Evolutionary conservation across 2,113 vertebrate genomes (phyloP).

Genomic region (Sinocyclocheilus anshuiensis): DNA sequence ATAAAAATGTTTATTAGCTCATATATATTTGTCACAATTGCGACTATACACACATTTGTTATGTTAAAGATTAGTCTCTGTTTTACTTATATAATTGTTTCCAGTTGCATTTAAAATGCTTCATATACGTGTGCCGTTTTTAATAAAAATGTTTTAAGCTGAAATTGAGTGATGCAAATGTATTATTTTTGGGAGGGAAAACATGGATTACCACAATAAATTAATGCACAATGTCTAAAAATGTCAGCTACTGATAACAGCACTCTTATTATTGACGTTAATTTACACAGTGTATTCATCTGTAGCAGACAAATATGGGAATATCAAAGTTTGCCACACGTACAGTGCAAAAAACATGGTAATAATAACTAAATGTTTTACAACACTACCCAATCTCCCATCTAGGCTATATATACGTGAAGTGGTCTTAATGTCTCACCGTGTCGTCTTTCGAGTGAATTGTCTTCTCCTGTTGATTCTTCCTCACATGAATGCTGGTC

Average conservation of each 20-base stretch:
- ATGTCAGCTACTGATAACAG: neutral
- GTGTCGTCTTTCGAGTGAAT: constrained; percentile 44
- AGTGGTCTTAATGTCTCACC: constrained; percentile 53
- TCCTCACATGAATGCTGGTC: constrained; percentile 52
- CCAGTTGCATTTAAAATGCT: neutral
- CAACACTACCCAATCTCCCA: neutral
- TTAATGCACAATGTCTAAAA: too few relatives aligned
- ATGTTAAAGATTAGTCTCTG: neutral
- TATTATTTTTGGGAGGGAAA: neutral
- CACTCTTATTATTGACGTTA: neutral
- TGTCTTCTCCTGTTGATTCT: constrained; percentile 59
- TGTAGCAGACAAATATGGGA: neutral
- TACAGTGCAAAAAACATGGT: neutral
- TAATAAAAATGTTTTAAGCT: neutral
- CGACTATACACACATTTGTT: neutral
- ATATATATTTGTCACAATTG: too few relatives aligned
- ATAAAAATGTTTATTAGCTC: too few relatives aligned
- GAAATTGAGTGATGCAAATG: neutral
- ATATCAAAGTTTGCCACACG: neutral
- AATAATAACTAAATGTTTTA: neutral
- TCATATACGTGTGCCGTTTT: neutral
- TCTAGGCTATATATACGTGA: neutral
- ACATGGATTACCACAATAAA: too few relatives aligned
- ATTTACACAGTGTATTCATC: neutral
- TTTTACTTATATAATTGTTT: neutral